phyloP scores from a whole-genome alignment of 2,888 invertebrate genomes.

The Acronicta aceris region DNA sequence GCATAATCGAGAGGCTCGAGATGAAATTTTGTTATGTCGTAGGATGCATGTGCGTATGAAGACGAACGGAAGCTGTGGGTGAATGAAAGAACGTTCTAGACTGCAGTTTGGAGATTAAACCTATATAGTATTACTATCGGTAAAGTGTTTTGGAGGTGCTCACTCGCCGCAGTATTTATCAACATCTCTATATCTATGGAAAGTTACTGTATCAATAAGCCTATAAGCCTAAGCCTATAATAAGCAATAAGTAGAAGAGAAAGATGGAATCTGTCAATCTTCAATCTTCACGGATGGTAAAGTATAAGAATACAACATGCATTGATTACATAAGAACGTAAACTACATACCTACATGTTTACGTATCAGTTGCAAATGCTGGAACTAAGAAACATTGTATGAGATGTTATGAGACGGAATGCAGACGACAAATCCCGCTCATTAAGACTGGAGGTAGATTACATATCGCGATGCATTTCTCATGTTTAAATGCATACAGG shows the following conservation, averaged over 20 bases:
- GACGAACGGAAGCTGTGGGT: too few species aligned
- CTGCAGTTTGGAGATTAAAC: too few species aligned
- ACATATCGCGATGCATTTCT: constrained; percentile 18
- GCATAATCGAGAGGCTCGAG: too few species aligned
- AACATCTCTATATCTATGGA: too few species aligned
- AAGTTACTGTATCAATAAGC: not conserved
- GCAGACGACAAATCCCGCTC: constrained; percentile 13
- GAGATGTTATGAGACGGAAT: constrained; percentile 6
- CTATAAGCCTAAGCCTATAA: too few species aligned
- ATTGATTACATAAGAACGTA: not conserved
- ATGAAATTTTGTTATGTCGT: too few species aligned
- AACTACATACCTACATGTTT: not conserved
- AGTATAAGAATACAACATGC: not conserved
- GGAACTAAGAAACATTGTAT: constrained; percentile 12
- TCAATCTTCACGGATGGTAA: not conserved
- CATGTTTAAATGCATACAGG: constrained; percentile 14
- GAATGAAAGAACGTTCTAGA: too few species aligned
- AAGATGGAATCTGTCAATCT: not conserved
- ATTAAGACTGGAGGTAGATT: constrained; percentile 10
- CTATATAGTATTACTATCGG: too few species aligned
- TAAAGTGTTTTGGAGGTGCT: too few species aligned
- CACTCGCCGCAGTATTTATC: too few species aligned
- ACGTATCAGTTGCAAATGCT: not conserved
- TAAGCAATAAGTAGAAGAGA: not conserved
- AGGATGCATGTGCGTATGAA: too few species aligned